Evolutionary conservation across 2,113 vertebrate species (phyloP).

Genomic region (Phasianus colchicus): DNA sequence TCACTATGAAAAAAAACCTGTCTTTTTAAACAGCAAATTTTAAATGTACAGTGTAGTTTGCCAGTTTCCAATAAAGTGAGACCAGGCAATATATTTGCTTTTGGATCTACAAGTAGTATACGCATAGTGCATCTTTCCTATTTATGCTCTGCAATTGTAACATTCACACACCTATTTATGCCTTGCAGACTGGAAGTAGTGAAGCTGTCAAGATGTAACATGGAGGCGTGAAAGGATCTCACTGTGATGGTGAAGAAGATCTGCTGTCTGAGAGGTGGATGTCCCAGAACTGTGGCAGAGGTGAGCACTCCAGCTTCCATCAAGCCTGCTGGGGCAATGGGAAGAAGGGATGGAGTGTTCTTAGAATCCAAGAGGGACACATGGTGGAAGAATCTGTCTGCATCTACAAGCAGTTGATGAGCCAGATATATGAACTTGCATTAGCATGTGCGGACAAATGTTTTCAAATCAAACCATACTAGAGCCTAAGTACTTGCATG

Average conservation of each 20-base stretch:
- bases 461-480: neutral
- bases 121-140: neutral
- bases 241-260: neutral
- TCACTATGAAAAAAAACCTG: neutral
- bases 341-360: neutral
- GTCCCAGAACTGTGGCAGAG: neutral
- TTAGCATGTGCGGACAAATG: accelerated
- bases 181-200: neutral
- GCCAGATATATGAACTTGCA: neutral
- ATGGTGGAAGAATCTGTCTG: neutral
- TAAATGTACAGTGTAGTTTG: neutral
- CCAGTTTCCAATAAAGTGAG: neutral
- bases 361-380: neutral
- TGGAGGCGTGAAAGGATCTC: accelerated
- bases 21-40: neutral
- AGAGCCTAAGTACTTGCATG: neutral
- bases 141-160: neutral
- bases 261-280: neutral
- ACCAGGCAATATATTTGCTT: neutral
- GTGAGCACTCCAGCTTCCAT: neutral
- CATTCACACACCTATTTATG: neutral
- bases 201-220: neutral
- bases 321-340: accelerated
- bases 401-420: neutral
- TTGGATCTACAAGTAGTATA: neutral